These are phyloP conservation scores for Lanistes nyassanus DNA, from an alignment of 1,140 invertebrate species.

Conservation along the genomic window DNA sequence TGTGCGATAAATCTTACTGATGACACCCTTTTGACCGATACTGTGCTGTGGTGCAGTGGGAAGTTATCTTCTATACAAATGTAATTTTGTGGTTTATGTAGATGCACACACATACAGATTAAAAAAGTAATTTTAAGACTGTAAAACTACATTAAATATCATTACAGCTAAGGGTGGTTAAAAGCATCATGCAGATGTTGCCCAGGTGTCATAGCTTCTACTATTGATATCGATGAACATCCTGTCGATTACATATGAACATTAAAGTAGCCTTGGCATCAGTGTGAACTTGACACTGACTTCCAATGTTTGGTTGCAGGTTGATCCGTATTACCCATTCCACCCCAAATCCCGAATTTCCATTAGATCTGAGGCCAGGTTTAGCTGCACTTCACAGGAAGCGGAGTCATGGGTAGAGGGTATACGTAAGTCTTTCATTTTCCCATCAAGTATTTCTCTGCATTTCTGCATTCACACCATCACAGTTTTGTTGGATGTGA, in stretches of 20 bases:
- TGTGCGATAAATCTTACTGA: background rate
- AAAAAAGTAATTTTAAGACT: background rate
- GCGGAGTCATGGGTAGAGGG: constrained; percentile 79
- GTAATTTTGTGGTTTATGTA: background rate
- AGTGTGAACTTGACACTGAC: no score
- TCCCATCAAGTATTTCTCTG: background rate
- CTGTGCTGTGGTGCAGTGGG: background rate
- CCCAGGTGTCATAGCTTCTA: no score
- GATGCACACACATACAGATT: background rate
- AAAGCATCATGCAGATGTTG: no score
- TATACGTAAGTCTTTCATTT: constrained; percentile 71
- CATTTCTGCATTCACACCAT: background rate
- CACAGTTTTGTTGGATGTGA: background rate
- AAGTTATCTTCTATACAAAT: background rate
- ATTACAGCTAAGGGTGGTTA: no score
- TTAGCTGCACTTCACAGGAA: constrained; percentile 84
- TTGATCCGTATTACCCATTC: constrained; percentile 89
- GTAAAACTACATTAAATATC: no score
- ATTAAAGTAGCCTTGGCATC: no score
- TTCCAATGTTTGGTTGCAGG: constrained; percentile 73
- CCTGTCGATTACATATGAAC: no score
- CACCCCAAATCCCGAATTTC: constrained; percentile 81
- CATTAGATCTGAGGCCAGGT: constrained; percentile 84
- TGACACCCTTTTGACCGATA: background rate
- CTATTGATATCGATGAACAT: no score